Base-by-base conservation (phyloP, 2,113 vertebrate genomes). In the Ariopsis seemanni region DNA sequence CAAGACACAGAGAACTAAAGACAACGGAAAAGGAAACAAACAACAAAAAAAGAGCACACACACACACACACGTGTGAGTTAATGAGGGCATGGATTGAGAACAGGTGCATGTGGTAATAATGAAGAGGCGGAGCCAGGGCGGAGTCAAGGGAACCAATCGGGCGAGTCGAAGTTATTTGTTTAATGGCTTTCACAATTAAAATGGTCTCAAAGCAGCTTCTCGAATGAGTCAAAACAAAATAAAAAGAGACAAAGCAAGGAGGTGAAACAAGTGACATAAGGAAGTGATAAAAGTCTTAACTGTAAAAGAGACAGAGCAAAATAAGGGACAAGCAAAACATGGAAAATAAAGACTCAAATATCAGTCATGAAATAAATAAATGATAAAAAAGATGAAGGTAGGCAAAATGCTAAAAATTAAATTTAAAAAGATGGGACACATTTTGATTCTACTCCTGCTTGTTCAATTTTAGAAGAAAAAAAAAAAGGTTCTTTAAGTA, bases 91-190 rank as follows among this genome's bases (percentile, higher is more conserved):
- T 60, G 84, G 75, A 62, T 75, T 30, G 11, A 34, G 17, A 74
- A 58, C 83, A 84, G 83, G 83, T 84, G 83, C 52, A 48, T 25
- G 53, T 58, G 17, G 17, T 62, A 74, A 85, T 75, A 74, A 85
- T 74, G 57, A 85, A 27, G 84, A 42, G 71, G 84, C 34, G 34
- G 83, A 60, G 55, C 14, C 69, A 58, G 67, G 71, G 25, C 11
- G 55, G 79, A 22, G 79, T 81, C 55, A 42, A 62, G 30, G 57
- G 57, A 82, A 34, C 17, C 18, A 42, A 34, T 58, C 53, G 5
- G 72, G 18, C 20, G 7, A 57, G n/a, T 57, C 14, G 2, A 12
- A 17, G n/a, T 30, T 58, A 30, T 55, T 30, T 79, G 27, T 57
- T 0, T 79, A 79, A 79, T 20, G 77, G 11, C 12, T 80, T 57